Conservation (phyloP, 2,797 vertebrate genomes). For the Perdix hodgsoniae region DNA sequence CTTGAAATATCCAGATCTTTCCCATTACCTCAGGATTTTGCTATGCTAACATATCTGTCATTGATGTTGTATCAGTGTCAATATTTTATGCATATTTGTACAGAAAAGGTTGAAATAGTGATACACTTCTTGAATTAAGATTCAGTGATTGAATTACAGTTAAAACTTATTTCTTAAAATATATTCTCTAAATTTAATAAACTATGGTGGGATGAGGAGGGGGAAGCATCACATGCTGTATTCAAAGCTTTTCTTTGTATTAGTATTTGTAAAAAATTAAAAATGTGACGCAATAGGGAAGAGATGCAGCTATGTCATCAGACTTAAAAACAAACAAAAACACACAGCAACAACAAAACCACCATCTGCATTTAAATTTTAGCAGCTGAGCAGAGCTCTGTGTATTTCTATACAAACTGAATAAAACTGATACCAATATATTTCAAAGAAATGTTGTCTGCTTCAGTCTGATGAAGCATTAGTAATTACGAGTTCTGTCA, state of each 20-base stretch:
- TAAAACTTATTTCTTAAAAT: background rate
- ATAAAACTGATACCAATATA: background rate
- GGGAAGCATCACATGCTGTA: background rate
- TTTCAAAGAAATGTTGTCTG: background rate
- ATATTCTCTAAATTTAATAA: background rate
- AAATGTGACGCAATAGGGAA: background rate
- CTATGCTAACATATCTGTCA: rapidly evolving
- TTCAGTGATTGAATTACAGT: background rate
- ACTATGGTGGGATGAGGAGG: background rate
- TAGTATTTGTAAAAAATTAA: background rate
- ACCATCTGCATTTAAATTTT: background rate
- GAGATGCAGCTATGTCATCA: background rate
- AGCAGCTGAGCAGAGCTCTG: background rate
- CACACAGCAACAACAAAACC: too few relatives aligned
- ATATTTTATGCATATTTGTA: background rate
- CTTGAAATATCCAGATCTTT: background rate
- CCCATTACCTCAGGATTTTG: background rate
- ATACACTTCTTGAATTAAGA: rapidly evolving
- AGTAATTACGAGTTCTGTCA: background rate
- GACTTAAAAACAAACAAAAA: background rate
- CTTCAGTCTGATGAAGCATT: background rate
- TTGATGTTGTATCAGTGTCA: background rate
- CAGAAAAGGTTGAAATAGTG: background rate
- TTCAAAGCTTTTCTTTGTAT: background rate
- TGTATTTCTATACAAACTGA: background rate